Conservation (phyloP, 2,797 vertebrate species). For the Gephyroberyx darwinii region DNA sequence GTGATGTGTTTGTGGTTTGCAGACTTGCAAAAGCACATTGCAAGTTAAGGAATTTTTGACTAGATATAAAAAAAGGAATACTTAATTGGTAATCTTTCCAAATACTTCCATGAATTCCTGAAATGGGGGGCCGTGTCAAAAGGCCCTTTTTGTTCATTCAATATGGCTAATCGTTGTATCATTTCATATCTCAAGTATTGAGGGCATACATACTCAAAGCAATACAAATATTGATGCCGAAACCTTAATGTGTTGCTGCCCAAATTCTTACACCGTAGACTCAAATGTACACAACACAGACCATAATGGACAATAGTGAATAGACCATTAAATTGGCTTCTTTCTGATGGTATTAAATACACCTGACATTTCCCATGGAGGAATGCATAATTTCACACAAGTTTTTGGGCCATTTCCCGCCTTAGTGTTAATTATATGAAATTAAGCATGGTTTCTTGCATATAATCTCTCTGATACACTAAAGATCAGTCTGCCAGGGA, state of each 20-base stretch:
- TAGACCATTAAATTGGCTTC: constrained; percentile 37
- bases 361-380: constrained; percentile 76
- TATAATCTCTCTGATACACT: constrained; percentile 80
- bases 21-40: no score
- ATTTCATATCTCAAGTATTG: not conserved
- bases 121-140: not conserved
- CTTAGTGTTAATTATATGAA: constrained; percentile 80
- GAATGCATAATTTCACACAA: constrained; percentile 72
- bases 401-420: constrained; percentile 55
- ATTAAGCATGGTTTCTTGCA: constrained; percentile 80
- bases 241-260: no score
- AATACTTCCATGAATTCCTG: not conserved
- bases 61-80: not conserved
- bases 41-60: no score
- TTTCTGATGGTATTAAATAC: constrained; percentile 64
- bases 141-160: not conserved
- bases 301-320: constrained; percentile 43
- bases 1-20: no score
- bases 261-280: no score
- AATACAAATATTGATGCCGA: no score
- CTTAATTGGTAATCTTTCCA: not conserved
- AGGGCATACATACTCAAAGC: not conserved
- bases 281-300: not conserved
- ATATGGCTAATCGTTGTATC: constrained; percentile 14
- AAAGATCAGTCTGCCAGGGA: constrained; percentile 69